Evolutionary conservation across 2,888 invertebrate species (phyloP).

Genomic region (Rhagonycha lutea): DNA sequence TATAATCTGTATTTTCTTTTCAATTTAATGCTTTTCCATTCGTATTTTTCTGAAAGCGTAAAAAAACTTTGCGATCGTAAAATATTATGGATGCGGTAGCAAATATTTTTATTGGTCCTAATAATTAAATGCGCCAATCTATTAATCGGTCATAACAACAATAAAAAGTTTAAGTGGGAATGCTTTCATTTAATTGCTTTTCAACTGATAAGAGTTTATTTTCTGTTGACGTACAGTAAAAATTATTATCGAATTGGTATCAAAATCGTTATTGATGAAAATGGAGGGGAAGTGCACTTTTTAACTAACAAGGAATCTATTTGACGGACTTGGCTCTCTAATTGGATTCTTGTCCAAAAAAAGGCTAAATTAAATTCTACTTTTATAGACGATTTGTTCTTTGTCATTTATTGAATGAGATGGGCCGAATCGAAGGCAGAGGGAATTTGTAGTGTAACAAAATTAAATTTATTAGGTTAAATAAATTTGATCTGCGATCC

Average conservation of each 20-base stretch:
- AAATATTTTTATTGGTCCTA: background rate
- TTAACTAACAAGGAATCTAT: slow-evolving; percentile 48
- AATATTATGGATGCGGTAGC: background rate
- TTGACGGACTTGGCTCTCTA: slow-evolving; percentile 46
- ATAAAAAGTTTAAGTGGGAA: slow-evolving; percentile 3
- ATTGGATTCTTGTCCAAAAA: slow-evolving; percentile 47
- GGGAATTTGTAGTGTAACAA: slow-evolving; percentile 31
- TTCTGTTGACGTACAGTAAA: slow-evolving; percentile 12
- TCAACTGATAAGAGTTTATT: slow-evolving; percentile 12
- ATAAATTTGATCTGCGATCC: background rate
- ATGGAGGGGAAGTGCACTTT: slow-evolving; percentile 34
- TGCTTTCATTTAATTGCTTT: slow-evolving; percentile 17
- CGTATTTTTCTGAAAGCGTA: background rate
- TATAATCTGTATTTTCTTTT: slow-evolving; percentile 39
- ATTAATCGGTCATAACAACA: background rate
- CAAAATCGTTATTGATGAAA: slow-evolving; percentile 40
- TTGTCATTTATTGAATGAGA: slow-evolving; percentile 44
- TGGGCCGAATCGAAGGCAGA: slow-evolving; percentile 25
- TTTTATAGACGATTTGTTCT: slow-evolving; percentile 50
- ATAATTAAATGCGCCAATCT: background rate
- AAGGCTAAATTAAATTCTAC: slow-evolving; percentile 50
- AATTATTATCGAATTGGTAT: background rate
- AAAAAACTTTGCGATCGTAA: background rate
- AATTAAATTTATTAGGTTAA: slow-evolving; percentile 28
- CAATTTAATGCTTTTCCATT: slow-evolving; percentile 25